phyloP scores from a whole-genome alignment of 1,140 invertebrate genomes.

The Drosophila ficusphila region DNA sequence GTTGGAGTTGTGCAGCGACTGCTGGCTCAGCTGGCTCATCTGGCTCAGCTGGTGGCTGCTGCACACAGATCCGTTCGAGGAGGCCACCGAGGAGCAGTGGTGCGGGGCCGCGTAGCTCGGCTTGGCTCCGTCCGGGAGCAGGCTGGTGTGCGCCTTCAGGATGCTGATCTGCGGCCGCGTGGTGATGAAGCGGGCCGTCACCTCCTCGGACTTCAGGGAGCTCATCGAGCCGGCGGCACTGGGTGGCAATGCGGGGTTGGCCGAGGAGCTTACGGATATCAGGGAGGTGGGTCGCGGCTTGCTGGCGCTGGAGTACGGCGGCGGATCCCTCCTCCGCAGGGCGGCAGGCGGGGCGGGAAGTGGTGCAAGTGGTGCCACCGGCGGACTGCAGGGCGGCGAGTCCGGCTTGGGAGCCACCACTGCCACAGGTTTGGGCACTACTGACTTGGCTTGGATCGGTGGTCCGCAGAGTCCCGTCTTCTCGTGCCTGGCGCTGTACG shows the following conservation, averaged over 20 bases:
- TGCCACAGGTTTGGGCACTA: constrained; percentile 21
- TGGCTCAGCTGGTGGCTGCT: constrained; percentile 75
- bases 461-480: constrained; percentile 81
- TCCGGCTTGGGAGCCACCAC: constrained; percentile 40
- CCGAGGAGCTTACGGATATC: constrained; percentile 62
- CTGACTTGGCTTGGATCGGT: constrained; percentile 38
- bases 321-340: constrained; percentile 84
- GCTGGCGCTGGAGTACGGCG: constrained; percentile 85
- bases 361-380: constrained; percentile 13
- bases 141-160: constrained; percentile 88
- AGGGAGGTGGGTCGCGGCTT: constrained; percentile 84
- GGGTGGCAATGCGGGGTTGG: constrained; percentile 39
- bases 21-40: constrained; percentile 70
- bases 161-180: constrained; percentile 89
- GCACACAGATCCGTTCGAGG: constrained; percentile 72
- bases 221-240: constrained; percentile 59
- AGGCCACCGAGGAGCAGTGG: constrained; percentile 67
- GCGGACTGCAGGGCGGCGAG: constrained; percentile 14
- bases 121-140: constrained; percentile 84
- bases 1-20: constrained; percentile 74
- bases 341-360: constrained; percentile 17
- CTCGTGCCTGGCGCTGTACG: constrained; percentile 84
- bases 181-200: constrained; percentile 88
- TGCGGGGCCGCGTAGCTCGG: constrained; percentile 85
- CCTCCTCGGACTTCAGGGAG: constrained; percentile 85